A percentile compares a stretch with the other conserved stretches of the same genome.
Conservation (phyloP, 2,797 vertebrate genomes). For the Bothrops alternatus region DNA sequence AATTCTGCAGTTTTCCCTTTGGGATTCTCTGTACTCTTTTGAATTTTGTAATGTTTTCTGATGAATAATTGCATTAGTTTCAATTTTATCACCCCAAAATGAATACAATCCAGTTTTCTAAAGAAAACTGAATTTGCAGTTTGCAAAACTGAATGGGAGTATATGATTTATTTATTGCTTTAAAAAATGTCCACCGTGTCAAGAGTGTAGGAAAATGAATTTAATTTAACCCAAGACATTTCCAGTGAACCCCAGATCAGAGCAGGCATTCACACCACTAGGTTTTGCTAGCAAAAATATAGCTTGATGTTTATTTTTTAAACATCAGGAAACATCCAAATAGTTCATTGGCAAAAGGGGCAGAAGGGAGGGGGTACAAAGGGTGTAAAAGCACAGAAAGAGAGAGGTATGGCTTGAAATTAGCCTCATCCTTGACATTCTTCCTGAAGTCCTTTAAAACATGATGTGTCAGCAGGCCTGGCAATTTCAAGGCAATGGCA, state of each 20-base stretch:
- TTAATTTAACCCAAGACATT: not conserved
- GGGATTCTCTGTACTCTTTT: not conserved
- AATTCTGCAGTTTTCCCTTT: not conserved
- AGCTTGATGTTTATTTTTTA: not conserved
- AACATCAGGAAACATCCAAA: not conserved
- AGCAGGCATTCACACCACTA: not conserved
- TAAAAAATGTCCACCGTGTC: not conserved
- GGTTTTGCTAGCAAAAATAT: not conserved
- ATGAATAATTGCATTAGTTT: not conserved
- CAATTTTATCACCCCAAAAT: not conserved
- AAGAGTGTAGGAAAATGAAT: not conserved
- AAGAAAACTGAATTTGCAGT: not conserved
- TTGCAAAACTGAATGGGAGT: not conserved
- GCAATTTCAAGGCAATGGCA: not conserved
- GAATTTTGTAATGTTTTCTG: not conserved
- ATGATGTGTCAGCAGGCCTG: not conserved
- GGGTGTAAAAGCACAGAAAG: not conserved
- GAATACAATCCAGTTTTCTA: not conserved
- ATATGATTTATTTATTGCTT: not conserved
- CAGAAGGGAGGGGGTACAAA: not conserved
- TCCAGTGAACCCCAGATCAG: not conserved
- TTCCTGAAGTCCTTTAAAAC: not conserved
- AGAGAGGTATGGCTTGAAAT: not conserved
- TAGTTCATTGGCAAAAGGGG: not conserved
- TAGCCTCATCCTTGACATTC: not conserved